These are phyloP conservation scores for Vireo griseus DNA, from an alignment of 2,797 vertebrate species.

Conservation along the genomic window DNA sequence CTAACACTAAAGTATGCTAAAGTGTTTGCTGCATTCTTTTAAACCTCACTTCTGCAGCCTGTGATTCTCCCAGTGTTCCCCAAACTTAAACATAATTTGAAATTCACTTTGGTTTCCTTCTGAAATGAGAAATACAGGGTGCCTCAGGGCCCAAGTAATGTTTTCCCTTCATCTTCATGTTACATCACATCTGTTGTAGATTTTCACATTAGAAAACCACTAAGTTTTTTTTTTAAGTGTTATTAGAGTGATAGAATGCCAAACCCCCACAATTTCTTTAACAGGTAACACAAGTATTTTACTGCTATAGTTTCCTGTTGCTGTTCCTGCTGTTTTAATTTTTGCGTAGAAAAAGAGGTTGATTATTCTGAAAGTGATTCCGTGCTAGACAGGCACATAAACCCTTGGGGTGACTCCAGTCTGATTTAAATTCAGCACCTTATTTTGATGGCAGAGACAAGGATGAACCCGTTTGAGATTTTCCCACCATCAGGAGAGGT, in stretches of 20 bases:
- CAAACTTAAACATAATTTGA: neutral
- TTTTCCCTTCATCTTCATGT: neutral
- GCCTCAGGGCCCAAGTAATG: neutral
- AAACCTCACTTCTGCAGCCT: neutral
- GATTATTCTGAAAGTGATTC: neutral
- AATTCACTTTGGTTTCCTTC: neutral
- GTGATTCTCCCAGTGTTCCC: neutral
- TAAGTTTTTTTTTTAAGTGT: neutral
- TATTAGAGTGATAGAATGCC: neutral
- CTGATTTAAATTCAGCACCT: neutral
- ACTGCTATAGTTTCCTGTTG: neutral
- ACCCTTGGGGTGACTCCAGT: neutral
- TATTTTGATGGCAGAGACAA: neutral
- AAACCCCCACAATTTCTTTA: neutral
- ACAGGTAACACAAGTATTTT: neutral
- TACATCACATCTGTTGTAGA: neutral
- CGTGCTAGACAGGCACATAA: neutral
- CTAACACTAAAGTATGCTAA: neutral
- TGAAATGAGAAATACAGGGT: neutral
- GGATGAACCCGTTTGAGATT: neutral
- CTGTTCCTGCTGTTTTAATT: neutral
- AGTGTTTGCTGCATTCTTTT: neutral
- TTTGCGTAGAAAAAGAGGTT: neutral
- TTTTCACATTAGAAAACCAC: conserved; percentile 10
- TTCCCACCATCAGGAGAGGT: neutral